Conservation (phyloP, 1,140 invertebrate genomes). For the Lepidotrigona ventralis region DNA sequence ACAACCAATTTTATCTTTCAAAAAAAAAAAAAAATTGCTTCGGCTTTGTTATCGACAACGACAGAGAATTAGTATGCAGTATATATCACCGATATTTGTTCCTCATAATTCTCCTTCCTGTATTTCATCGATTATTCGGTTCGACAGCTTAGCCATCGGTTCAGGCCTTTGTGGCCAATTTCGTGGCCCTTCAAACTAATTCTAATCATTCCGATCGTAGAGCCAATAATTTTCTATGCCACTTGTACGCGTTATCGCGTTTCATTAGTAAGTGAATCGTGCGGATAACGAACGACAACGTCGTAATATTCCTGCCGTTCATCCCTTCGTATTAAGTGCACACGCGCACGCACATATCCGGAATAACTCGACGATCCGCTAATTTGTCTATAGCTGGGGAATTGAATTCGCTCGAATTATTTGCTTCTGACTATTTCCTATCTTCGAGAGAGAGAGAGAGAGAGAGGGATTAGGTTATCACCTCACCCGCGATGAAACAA, state of each 20-base stretch:
- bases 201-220: slow-evolving; percentile 15
- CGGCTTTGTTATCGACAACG: too few relatives aligned
- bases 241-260: slow-evolving; percentile 1
- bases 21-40: not conserved
- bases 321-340: slow-evolving; percentile 11
- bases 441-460: slow-evolving; percentile 47
- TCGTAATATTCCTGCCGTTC: slow-evolving; percentile 47
- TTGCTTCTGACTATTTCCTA: slow-evolving; percentile 43
- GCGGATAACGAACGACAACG: slow-evolving; percentile 55
- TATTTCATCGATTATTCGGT: not conserved
- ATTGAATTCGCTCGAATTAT: slow-evolving; percentile 52
- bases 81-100: not conserved
- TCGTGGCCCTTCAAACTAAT: not conserved
- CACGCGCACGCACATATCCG: not conserved
- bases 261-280: slow-evolving; percentile 40
- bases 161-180: not conserved
- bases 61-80: not conserved
- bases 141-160: not conserved
- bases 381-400: slow-evolving; percentile 54
- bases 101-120: not conserved
- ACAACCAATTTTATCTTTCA: not conserved
- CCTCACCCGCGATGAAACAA: slow-evolving; percentile 50
- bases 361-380: slow-evolving; percentile 36
- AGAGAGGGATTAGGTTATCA: slow-evolving; percentile 54
- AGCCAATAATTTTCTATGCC: not conserved